Base-by-base conservation (phyloP, 2,113 vertebrate species). In the Trematomus loennbergii region DNA sequence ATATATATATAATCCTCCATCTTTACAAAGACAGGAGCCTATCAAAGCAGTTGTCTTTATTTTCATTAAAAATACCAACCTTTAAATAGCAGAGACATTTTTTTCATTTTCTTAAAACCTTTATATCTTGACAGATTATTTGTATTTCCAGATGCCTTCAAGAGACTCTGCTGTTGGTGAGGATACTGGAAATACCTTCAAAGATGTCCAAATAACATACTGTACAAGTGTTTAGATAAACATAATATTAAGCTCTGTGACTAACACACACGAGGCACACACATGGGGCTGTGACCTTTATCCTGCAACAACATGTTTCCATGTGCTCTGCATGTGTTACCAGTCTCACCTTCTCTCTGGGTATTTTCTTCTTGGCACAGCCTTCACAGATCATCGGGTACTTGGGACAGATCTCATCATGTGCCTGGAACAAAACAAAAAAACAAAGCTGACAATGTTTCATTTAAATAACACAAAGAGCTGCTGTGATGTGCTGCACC, bases 381-480 rank as follows among this genome's bases (percentile, higher is more conserved):
- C 96, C 96, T 36, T 98, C 96, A 3, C 98, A 99, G 20, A 96
- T 96, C 96, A 99, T 93, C 0, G 98, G 98, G 49, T 97, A 96
- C 75, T 97, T 97, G 53, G 96, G 97, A 83, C 98, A 99, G 79
- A 97, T 95, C 50, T 97, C 96, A 0, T 96, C 95, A 29, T 99
- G 98, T 0, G 96, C 97, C 98, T 99, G 75, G 1, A 69, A 68
- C 29, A 59, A 16, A 75, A 40, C 22, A 49, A 49, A 36, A 3
- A 17, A 29, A 29, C 5, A 50, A 54, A 20, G 2, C 15, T 3
- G 50, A 59, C 2, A 9, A 6, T 15, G 18, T 80, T 63, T 48
- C 22, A 54, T 50, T 73, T 70, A 46, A 29, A 40, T 40, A 22
- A 50, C 22, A 60, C 18, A 73, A 62, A 15, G 25, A 46, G 60